A percentile compares a stretch with the other conserved stretches of the same genome.
These are phyloP conservation scores for Psittacula derbiana DNA, from an alignment of 2,797 vertebrate genomes.

Conservation along the genomic window DNA sequence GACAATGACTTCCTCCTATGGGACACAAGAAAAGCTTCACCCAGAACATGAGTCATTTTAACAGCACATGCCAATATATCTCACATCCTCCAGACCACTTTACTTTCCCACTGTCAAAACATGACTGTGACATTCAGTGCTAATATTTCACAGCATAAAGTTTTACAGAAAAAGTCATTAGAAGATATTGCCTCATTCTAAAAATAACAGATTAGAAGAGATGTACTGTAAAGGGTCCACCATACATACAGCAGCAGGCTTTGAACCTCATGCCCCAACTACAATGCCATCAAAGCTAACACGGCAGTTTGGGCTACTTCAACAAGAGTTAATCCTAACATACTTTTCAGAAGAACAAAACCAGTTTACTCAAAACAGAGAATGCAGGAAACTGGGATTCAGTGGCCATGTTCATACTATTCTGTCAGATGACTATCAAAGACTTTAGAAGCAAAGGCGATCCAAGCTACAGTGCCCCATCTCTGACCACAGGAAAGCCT, in stretches of 20 bases:
- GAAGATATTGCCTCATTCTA: background rate
- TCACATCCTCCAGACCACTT: background rate
- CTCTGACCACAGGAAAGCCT: background rate
- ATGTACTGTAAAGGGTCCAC: background rate
- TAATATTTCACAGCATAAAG: background rate
- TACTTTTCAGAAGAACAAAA: background rate
- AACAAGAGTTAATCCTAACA: background rate
- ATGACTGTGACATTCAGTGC: background rate
- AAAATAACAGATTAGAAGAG: background rate
- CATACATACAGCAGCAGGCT: background rate
- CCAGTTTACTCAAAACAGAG: background rate
- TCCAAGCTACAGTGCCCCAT: background rate
- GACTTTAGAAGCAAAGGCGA: background rate
- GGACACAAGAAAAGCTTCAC: background rate
- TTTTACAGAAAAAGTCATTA: background rate
- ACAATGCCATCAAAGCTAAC: background rate
- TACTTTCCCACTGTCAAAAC: background rate
- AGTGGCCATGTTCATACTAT: accelerated
- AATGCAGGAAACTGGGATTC: background rate
- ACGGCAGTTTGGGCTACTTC: background rate
- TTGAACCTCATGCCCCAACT: background rate
- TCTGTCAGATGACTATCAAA: background rate
- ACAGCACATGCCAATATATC: background rate
- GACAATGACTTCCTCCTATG: accelerated
- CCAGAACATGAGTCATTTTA: background rate